Conservation (phyloP, 2,797 vertebrate species). For the Sebastolobus alascanus region DNA sequence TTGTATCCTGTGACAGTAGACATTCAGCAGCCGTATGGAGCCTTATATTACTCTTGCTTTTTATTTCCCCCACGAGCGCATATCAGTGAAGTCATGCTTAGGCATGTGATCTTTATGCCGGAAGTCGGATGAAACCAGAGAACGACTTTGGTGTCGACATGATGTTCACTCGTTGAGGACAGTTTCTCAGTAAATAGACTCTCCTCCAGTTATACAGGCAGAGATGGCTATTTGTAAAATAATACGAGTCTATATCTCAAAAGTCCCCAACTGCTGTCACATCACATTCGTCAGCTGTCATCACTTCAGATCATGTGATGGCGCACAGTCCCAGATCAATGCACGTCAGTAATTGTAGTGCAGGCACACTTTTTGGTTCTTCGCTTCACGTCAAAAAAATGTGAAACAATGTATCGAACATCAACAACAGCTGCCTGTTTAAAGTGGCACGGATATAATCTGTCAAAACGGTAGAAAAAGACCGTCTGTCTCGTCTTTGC, state of each 20-base stretch:
- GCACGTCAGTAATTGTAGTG: slow-evolving; percentile 36
- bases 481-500: slow-evolving; percentile 50
- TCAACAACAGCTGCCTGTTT: slow-evolving; percentile 68
- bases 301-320: slow-evolving; percentile 38
- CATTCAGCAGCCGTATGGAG: slow-evolving; percentile 6
- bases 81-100: slow-evolving; percentile 24
- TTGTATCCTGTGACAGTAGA: slow-evolving; percentile 15
- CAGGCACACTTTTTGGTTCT: slow-evolving; percentile 40
- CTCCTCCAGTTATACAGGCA: slow-evolving; percentile 47
- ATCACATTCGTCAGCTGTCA: slow-evolving; percentile 62
- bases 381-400: slow-evolving; percentile 32
- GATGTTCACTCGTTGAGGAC: slow-evolving; percentile 32
- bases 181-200: slow-evolving; percentile 25
- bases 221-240: slow-evolving; percentile 41
- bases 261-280: slow-evolving; percentile 45
- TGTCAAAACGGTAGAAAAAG: slow-evolving; percentile 67
- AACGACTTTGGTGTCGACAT: slow-evolving; percentile 48
- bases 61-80: slow-evolving; percentile 20
- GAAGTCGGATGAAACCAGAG: slow-evolving; percentile 63
- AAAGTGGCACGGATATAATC: slow-evolving; percentile 53
- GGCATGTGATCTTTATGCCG: slow-evolving; percentile 31
- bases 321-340: slow-evolving; percentile 40
- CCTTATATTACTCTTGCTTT: slow-evolving; percentile 17
- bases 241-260: slow-evolving; percentile 28
- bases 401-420: slow-evolving; percentile 32